Evolutionary conservation across 2,113 vertebrate genomes (phyloP).

Genomic region (Myiagra hebetior): DNA sequence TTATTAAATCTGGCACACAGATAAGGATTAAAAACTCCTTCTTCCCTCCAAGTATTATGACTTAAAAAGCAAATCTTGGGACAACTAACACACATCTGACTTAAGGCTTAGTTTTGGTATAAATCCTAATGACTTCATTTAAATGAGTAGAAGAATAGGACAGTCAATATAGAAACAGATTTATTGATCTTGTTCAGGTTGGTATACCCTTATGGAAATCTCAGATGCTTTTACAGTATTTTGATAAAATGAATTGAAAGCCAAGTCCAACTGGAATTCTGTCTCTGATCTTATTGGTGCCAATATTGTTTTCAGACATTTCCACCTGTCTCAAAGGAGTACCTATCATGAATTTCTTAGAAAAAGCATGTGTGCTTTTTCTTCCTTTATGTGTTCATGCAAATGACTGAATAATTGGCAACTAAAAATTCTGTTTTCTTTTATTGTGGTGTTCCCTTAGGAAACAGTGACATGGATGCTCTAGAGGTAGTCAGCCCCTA

Average conservation of each 20-base stretch:
- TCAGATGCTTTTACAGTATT: too few relatives aligned
- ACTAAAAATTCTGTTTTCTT: neutral
- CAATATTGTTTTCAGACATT: neutral
- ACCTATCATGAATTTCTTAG: neutral
- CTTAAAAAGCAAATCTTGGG: neutral
- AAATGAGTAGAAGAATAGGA: neutral
- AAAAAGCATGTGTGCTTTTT: neutral
- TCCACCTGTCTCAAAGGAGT: neutral
- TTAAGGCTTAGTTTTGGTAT: neutral
- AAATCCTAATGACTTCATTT: neutral
- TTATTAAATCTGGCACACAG: constrained; percentile 16
- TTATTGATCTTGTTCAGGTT: neutral
- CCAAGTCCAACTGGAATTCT: neutral
- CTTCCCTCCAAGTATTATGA: neutral
- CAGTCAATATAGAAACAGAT: neutral
- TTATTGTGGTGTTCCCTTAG: neutral
- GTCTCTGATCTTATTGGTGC: neutral
- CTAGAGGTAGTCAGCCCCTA: neutral
- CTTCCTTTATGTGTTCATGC: neutral
- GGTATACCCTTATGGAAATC: neutral
- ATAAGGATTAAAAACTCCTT: neutral
- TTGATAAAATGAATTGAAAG: neutral
- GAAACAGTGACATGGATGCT: neutral
- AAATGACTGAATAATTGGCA: neutral
- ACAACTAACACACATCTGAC: neutral